Conservation (phyloP, 2,888 invertebrate species). For the Lysandra coridon region DNA sequence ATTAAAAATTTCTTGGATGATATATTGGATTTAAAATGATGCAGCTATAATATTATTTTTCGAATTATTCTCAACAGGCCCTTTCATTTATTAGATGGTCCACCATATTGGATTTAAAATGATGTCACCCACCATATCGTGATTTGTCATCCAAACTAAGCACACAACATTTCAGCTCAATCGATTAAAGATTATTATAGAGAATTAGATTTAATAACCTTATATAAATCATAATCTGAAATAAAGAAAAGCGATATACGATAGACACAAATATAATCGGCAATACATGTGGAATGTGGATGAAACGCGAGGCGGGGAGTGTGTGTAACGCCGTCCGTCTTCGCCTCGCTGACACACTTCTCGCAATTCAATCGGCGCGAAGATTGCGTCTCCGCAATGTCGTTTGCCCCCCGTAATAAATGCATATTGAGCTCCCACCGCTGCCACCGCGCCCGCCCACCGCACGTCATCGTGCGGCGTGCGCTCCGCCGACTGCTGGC, state of each 20-base stretch:
- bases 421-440: neutral
- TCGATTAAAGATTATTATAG: too few species aligned
- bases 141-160: too few species aligned
- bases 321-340: neutral
- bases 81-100: too few species aligned
- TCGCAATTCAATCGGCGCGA: slow-evolving; percentile 3
- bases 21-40: too few species aligned
- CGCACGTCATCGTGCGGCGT: too few species aligned
- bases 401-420: slow-evolving; percentile 6
- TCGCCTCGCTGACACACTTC: slow-evolving; percentile 6
- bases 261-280: neutral
- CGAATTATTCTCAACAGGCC: too few species aligned
- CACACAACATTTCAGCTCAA: too few species aligned
- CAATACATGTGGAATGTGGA: neutral
- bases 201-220: too few species aligned
- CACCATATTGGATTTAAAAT: too few species aligned
- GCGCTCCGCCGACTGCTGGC: neutral
- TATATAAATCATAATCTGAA: neutral
- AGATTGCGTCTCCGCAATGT: slow-evolving; percentile 20
- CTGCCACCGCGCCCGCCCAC: neutral
- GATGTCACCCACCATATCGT: too few species aligned
- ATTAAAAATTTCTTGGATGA: too few species aligned
- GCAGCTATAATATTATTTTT: too few species aligned
- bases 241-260: neutral
- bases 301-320: neutral